phyloP scores from a whole-genome alignment of 2,113 vertebrate genomes.

The Microcebus griseorufus region DNA sequence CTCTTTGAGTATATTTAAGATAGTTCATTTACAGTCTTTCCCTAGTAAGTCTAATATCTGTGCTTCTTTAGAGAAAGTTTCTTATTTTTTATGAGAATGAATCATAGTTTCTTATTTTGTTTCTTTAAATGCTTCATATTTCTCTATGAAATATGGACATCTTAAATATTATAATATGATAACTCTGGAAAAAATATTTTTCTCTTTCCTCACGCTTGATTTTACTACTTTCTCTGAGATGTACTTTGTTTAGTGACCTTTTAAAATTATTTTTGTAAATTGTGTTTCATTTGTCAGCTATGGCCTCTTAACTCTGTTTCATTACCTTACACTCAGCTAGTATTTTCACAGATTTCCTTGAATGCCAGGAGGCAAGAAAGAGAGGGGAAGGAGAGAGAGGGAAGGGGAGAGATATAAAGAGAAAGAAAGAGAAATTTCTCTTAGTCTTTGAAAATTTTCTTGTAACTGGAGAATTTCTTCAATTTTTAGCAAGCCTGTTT shows the following conservation, averaged over 20 bases:
- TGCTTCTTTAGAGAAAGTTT: not conserved
- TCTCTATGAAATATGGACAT: not conserved
- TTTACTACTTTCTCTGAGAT: not conserved
- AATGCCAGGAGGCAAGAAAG: not conserved
- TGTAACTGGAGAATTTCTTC: not conserved
- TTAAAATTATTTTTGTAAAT: not conserved
- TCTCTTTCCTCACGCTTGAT: not conserved
- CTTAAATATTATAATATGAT: not conserved
- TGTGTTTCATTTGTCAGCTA: not conserved
- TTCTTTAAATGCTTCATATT: not conserved
- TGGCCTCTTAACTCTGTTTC: not conserved
- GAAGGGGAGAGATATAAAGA: not conserved
- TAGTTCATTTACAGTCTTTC: not conserved
- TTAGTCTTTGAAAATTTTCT: not conserved
- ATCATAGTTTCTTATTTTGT: not conserved
- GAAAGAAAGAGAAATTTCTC: not conserved
- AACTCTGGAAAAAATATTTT: not conserved
- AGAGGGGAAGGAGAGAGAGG: too few relatives aligned
- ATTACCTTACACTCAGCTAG: not conserved
- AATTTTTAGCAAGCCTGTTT: not conserved
- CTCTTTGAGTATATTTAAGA: not conserved
- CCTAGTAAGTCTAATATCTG: not conserved
- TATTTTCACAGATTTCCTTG: not conserved
- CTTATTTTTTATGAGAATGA: not conserved
- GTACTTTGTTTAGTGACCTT: not conserved